phyloP scores from a whole-genome alignment of 2,113 vertebrate species.

The Cygnus atratus region DNA sequence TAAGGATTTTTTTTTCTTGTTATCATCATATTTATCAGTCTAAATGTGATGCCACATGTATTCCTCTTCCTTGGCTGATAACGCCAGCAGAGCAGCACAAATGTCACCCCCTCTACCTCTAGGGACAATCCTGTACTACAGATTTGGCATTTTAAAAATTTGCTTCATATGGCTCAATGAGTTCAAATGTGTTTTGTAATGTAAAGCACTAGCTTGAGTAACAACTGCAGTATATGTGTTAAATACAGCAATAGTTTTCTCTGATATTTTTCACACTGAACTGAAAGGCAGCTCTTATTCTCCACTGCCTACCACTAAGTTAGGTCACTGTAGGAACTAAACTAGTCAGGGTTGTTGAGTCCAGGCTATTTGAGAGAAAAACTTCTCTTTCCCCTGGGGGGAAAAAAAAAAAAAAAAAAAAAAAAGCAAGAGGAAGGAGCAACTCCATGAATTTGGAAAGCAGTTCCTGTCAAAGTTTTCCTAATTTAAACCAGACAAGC shows the following conservation, averaged over 20 bases:
- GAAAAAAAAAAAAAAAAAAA: not conserved
- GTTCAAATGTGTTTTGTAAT: constrained; percentile 50
- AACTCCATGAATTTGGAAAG: not conserved
- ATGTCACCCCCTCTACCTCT: constrained; percentile 53
- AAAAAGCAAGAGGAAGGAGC: not conserved
- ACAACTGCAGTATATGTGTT: constrained; percentile 5
- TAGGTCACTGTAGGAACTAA: not conserved
- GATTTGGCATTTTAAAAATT: constrained; percentile 62
- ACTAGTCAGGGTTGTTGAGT: not conserved
- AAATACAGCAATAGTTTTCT: not conserved
- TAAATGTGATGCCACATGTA: constrained; percentile 47
- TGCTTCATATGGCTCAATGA: constrained; percentile 35
- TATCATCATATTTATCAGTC: constrained; percentile 63
- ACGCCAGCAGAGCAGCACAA: constrained; percentile 35
- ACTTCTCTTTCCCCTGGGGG: not conserved
- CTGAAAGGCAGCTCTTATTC: constrained; percentile 2
- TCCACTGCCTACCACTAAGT: not conserved
- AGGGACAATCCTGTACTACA: constrained; percentile 20
- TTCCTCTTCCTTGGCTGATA: constrained; percentile 42
- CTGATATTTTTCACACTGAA: not conserved
- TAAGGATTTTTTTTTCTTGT: constrained; percentile 51
- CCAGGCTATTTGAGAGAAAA: not conserved
- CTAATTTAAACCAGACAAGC: not conserved
- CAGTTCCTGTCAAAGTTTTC: not conserved
- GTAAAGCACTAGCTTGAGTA: constrained; percentile 32